Conservation (phyloP, 2,797 vertebrate genomes). For the Odontamblyopus lacepedii region DNA sequence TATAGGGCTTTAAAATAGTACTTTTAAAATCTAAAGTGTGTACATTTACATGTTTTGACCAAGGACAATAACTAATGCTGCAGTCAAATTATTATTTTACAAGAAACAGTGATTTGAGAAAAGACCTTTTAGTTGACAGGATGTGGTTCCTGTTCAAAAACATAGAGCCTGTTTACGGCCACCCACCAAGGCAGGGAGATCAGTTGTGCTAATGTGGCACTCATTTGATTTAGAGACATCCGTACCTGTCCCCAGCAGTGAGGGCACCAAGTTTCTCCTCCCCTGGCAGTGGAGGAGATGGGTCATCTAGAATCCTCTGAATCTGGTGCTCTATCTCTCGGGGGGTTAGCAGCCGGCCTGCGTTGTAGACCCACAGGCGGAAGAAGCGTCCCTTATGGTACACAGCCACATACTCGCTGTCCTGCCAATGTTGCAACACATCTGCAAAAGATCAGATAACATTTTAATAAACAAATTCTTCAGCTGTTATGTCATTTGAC, state of each 20-base stretch:
- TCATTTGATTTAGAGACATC: neutral
- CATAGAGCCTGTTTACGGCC: neutral
- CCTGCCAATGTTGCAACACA: conserved; percentile 79
- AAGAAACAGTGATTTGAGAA: neutral
- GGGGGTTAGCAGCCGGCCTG: conserved; percentile 80
- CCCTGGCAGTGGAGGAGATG: conserved; percentile 71
- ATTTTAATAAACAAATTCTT: neutral
- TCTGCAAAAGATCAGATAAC: conserved; percentile 61
- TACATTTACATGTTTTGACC: neutral
- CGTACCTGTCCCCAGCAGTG: conserved; percentile 85
- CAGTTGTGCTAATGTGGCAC: no score
- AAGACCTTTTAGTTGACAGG: neutral
- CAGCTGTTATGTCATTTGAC: neutral
- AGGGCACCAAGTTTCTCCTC: conserved; percentile 86
- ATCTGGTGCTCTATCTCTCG: conserved; percentile 85
- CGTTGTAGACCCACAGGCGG: conserved; percentile 79
- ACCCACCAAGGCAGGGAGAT: no score
- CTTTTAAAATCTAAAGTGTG: no score
- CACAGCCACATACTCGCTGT: conserved; percentile 86
- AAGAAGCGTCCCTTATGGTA: conserved; percentile 85
- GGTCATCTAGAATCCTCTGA: conserved; percentile 83
- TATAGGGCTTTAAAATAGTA: no score
- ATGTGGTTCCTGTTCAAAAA: neutral
- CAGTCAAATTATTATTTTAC: no score
- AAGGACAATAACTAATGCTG: neutral